phyloP scores from a whole-genome alignment of 1,140 invertebrate genomes.

The Heterodera carotae region DNA sequence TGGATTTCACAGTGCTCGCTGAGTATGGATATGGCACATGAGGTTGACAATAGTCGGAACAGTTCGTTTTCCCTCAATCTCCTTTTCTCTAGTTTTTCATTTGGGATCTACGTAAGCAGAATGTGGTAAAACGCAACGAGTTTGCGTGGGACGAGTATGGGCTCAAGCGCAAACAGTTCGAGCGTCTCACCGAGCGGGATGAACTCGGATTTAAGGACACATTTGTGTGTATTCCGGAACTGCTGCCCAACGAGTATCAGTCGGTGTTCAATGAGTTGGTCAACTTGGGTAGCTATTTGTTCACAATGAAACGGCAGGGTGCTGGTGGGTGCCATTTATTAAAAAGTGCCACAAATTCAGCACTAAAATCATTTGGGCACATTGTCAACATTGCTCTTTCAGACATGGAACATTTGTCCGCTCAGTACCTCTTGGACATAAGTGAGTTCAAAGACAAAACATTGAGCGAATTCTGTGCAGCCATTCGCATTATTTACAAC shows the following conservation, averaged over 20 bases:
- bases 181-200: background rate
- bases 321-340: constrained; percentile 26
- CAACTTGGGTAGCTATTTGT: constrained; percentile 40
- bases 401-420: constrained; percentile 27
- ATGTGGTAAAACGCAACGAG: constrained; percentile 18
- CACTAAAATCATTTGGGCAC: background rate
- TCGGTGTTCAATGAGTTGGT: constrained; percentile 26
- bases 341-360: background rate
- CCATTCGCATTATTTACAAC: constrained; percentile 20
- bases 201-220: constrained; percentile 34
- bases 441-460: constrained; percentile 24
- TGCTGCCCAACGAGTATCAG: constrained; percentile 23
- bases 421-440: constrained; percentile 26
- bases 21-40: constrained; percentile 36
- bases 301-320: constrained; percentile 35
- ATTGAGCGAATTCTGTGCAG: constrained; percentile 23
- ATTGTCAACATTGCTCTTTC: constrained; percentile 3
- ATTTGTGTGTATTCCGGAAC: constrained; percentile 39
- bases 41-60: constrained; percentile 18
- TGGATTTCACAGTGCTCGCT: constrained; percentile 43
- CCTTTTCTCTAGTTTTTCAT: constrained; percentile 39
- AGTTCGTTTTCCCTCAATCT: too few relatives aligned
- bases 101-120: constrained; percentile 37
- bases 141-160: constrained; percentile 35
- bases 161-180: constrained; percentile 21